Evolutionary conservation across 1,140 invertebrate species (phyloP).

Genomic region (Philaenus spumarius): DNA sequence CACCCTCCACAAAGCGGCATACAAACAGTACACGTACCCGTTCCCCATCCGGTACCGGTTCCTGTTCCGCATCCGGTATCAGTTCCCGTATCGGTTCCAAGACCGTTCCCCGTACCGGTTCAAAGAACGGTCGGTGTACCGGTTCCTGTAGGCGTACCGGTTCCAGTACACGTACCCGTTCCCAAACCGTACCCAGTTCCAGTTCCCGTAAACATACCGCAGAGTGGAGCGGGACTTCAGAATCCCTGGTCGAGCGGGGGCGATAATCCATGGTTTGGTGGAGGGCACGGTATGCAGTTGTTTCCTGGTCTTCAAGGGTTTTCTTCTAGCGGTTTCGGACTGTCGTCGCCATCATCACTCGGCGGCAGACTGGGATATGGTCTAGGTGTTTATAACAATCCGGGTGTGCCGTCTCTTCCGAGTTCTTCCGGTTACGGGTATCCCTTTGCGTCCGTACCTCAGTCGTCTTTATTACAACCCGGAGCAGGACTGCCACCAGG

Average conservation of each 20-base stretch:
- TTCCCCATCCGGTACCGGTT: neutral
- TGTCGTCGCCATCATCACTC: neutral
- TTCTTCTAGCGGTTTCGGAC: neutral
- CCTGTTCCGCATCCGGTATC: conserved; percentile 38
- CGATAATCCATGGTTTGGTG: neutral
- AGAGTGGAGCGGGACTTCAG: neutral
- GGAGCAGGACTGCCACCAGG: too few relatives aligned
- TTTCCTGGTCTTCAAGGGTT: neutral
- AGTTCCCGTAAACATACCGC: conserved; percentile 40
- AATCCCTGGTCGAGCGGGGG: too few relatives aligned
- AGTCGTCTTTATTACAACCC: too few relatives aligned
- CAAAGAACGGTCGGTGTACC: conserved; percentile 37
- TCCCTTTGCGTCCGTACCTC: too few relatives aligned
- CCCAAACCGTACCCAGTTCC: conserved; percentile 43
- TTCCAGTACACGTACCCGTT: conserved; percentile 39
- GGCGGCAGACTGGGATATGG: conserved; percentile 4
- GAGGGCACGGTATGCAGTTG: neutral
- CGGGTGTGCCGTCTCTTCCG: neutral
- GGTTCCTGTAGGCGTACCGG: conserved; percentile 41
- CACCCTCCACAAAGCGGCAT: too few relatives aligned
- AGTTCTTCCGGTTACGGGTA: too few relatives aligned
- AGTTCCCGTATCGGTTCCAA: conserved; percentile 38
- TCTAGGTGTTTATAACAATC: conserved; percentile 1
- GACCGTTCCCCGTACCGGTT: conserved; percentile 41
- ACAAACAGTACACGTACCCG: neutral